phyloP scores from a whole-genome alignment of 2,888 invertebrate genomes.

The Cartodere bifasciata region DNA sequence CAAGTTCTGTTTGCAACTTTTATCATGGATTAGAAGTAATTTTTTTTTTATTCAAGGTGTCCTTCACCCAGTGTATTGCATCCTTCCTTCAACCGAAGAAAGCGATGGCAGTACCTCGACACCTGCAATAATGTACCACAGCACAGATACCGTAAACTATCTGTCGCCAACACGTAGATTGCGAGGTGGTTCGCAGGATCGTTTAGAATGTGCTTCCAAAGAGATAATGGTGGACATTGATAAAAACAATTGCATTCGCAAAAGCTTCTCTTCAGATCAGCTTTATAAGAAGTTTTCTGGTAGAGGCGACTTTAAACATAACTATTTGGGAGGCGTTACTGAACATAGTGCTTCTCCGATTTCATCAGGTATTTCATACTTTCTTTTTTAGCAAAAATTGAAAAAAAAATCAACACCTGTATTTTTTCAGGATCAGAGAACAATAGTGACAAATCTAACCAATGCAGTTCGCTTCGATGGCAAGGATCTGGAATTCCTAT shows the following conservation, averaged over 20 bases:
- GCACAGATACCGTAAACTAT: too few relatives aligned
- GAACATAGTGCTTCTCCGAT: slow-evolving; percentile 19
- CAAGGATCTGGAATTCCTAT: slow-evolving; percentile 31
- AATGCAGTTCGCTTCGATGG: slow-evolving; percentile 6
- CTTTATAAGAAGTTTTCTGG: slow-evolving; percentile 16
- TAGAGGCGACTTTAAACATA: slow-evolving; percentile 8
- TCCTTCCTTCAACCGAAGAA: slow-evolving; percentile 24
- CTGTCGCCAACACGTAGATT: slow-evolving; percentile 1
- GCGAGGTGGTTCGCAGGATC: slow-evolving; percentile 8
- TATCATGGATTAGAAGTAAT: too few relatives aligned
- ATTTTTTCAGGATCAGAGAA: slow-evolving; percentile 10
- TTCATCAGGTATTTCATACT: slow-evolving; percentile 23
- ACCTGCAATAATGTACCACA: too few relatives aligned
- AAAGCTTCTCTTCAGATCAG: slow-evolving; percentile 32
- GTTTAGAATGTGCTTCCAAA: slow-evolving; percentile 4
- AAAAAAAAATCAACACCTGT: too few relatives aligned
- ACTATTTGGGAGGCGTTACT: too few relatives aligned
- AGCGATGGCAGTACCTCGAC: slow-evolving; percentile 16
- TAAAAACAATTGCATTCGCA: slow-evolving; percentile 23
- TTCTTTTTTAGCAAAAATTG: too few relatives aligned
- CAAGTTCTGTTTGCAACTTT: too few relatives aligned
- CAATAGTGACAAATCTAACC: slow-evolving; percentile 9
- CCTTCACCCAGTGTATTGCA: slow-evolving; percentile 29
- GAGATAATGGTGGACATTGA: slow-evolving; percentile 6
- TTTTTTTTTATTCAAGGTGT: slow-evolving; percentile 21